These are phyloP conservation scores for Phoxinus phoxinus DNA, from an alignment of 2,113 vertebrate genomes.

Conservation along the genomic window DNA sequence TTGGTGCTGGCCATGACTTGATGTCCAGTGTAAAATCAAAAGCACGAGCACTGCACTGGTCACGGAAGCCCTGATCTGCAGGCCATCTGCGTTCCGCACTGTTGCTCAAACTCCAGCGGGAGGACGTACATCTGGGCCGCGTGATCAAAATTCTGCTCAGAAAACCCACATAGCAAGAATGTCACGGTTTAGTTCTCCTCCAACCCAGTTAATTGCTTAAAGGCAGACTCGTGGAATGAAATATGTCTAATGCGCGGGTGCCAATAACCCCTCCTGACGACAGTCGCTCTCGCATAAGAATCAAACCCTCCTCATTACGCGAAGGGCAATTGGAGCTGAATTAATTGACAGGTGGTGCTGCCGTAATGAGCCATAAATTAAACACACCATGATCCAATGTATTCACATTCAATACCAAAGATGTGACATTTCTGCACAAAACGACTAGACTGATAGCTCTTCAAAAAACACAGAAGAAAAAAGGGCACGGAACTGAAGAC, in stretches of 20 bases:
- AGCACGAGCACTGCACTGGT: conserved; percentile 20
- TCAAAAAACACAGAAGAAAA: neutral
- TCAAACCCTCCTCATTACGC: neutral
- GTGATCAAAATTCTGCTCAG: conserved; percentile 44
- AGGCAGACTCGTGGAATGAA: conserved; percentile 3
- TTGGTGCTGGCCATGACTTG: neutral
- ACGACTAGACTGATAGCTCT: neutral
- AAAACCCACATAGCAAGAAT: conserved; percentile 39
- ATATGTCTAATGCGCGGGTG: neutral
- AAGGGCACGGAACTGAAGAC: neutral
- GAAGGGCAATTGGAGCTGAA: conserved; percentile 8
- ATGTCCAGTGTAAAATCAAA: neutral
- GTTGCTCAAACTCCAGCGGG: conserved; percentile 43
- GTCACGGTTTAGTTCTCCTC: neutral
- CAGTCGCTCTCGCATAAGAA: neutral
- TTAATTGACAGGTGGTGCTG: conserved; percentile 12
- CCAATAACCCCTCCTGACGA: neutral
- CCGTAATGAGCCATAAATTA: conserved; percentile 8
- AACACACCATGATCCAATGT: neutral
- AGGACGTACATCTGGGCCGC: conserved; percentile 24
- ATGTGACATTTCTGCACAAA: conserved; percentile 20
- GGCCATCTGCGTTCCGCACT: conserved; percentile 55
- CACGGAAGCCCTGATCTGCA: conserved; percentile 25
- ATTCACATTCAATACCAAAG: conserved; percentile 16
- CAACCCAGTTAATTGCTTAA: conserved; percentile 22